A percentile compares a stretch with the other conserved stretches of the same genome.
These are phyloP conservation scores for Eudorcas thomsonii DNA, from an alignment of 2,113 vertebrate species.

Conservation along the genomic window DNA sequence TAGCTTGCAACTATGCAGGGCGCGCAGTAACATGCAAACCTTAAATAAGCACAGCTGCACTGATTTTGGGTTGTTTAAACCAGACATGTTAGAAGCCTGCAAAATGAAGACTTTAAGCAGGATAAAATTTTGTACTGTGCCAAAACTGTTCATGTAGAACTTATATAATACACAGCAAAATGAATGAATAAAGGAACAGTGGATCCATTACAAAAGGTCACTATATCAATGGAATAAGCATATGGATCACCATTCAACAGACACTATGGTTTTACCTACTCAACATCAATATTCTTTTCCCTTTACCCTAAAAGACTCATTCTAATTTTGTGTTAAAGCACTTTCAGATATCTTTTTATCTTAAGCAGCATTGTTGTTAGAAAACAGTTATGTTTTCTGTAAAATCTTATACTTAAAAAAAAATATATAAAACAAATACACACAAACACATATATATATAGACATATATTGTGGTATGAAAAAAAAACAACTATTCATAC, in stretches of 20 bases:
- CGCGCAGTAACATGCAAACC: neutral
- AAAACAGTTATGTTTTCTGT: neutral
- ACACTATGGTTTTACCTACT: neutral
- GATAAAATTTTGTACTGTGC: neutral
- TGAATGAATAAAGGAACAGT: neutral
- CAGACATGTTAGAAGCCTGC: neutral
- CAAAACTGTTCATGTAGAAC: neutral
- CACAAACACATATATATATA: neutral
- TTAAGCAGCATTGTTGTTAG: neutral
- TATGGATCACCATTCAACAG: neutral
- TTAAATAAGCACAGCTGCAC: neutral
- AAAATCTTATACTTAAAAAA: neutral
- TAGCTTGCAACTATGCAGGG: no score
- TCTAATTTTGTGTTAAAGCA: neutral
- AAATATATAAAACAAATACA: neutral
- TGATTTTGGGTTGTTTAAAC: neutral
- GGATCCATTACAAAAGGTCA: neutral
- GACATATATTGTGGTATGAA: neutral
- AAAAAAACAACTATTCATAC: neutral
- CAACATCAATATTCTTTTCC: neutral
- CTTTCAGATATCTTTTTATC: neutral
- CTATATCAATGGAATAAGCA: neutral
- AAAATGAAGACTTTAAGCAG: neutral
- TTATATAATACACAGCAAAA: neutral
- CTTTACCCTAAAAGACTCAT: neutral